Evolutionary conservation across 1,140 invertebrate genomes (phyloP).

Genomic region (Acromyrmex charruanus): DNA sequence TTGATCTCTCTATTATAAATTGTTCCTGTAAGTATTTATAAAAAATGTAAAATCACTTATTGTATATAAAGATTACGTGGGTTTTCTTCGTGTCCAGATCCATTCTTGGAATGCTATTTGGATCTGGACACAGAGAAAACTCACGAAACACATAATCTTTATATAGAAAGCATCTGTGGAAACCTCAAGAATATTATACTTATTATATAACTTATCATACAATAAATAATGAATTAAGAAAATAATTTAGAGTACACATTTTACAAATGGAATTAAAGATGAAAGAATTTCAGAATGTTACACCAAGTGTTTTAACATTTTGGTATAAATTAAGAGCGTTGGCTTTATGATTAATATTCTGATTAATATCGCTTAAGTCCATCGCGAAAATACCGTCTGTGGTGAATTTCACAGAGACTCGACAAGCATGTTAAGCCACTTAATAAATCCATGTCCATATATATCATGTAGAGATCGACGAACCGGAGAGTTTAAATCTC

Average conservation of each 20-base stretch:
- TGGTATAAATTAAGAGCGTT: neutral
- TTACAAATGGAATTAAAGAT: neutral
- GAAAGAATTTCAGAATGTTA: neutral
- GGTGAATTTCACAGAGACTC: neutral
- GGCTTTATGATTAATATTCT: neutral
- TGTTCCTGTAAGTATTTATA: neutral
- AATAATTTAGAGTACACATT: neutral
- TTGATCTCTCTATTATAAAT: neutral
- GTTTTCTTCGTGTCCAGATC: no score
- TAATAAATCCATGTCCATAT: conserved; percentile 39
- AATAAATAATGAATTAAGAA: conserved; percentile 5
- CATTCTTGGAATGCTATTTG: no score
- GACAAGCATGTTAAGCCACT: conserved; percentile 18
- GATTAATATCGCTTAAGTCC: conserved; percentile 31
- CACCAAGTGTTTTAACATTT: neutral
- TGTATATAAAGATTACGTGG: neutral
- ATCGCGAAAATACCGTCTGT: neutral
- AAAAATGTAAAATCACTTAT: conserved; percentile 16
- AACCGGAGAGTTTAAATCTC: conserved; percentile 23
- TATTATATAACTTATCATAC: neutral
- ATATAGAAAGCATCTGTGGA: no score
- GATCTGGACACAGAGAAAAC: no score
- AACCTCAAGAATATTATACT: neutral
- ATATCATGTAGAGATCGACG: conserved; percentile 15
- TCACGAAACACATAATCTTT: no score